Percentiles rank a stretch among this genome's conserved stretches.
Evolutionary conservation across 2,888 invertebrate genomes (phyloP).

Genomic region (Petrolisthes cinctipes): DNA sequence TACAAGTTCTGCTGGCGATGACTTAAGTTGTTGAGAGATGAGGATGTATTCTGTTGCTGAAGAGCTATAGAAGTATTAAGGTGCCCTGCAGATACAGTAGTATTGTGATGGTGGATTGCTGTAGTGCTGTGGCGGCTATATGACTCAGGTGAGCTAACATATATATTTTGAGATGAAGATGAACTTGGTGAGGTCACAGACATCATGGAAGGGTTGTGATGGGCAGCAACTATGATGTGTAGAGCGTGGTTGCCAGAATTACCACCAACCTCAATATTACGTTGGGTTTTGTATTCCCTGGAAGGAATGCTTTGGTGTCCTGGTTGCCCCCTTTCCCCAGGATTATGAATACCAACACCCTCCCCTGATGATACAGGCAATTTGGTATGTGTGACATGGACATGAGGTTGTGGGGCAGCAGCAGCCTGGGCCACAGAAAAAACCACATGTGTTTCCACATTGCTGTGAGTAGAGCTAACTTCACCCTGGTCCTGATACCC

Average conservation of each 20-base stretch:
- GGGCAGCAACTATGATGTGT: slow-evolving; percentile 25
- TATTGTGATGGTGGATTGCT: slow-evolving; percentile 3
- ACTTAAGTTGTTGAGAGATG: not conserved
- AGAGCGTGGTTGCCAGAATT: slow-evolving; percentile 8
- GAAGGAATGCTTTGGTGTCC: not conserved
- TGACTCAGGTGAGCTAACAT: slow-evolving; percentile 23
- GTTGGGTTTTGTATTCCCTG: slow-evolving; percentile 5
- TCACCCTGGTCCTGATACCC: not conserved
- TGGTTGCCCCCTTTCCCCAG: not conserved
- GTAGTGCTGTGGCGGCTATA: not conserved
- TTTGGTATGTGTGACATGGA: not conserved
- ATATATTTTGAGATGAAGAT: slow-evolving; percentile 32
- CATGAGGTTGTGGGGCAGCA: not conserved
- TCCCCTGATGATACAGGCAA: not conserved
- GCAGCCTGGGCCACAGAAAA: slow-evolving; percentile 34
- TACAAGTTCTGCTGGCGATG: slow-evolving; percentile 41
- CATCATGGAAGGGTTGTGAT: slow-evolving; percentile 9
- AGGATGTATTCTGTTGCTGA: not conserved
- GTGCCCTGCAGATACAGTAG: not conserved
- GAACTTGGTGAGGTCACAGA: not conserved
- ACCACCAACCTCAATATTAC: slow-evolving; percentile 18
- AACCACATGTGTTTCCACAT: slow-evolving; percentile 20
- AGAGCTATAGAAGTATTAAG: not conserved
- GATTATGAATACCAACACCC: slow-evolving; percentile 3
- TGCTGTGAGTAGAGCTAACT: not conserved